phyloP scores from a whole-genome alignment of 2,888 invertebrate genomes.

The Cepaea hortensis region DNA sequence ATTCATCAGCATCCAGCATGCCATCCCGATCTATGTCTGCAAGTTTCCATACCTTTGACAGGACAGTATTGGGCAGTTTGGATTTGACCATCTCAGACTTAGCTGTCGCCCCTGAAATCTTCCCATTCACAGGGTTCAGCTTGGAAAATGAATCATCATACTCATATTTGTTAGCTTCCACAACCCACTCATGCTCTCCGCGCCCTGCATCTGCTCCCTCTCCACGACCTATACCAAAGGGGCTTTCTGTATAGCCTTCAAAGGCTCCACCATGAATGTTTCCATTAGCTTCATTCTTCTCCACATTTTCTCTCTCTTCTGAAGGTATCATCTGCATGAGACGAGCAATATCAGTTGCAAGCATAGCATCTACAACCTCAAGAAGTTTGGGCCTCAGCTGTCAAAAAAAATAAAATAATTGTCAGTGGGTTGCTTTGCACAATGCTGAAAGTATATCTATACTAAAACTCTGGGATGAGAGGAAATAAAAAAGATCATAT shows the following conservation, averaged over 20 bases:
- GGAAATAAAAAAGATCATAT: too few species aligned
- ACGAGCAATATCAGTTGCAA: conserved; percentile 94
- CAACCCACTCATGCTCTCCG: conserved; percentile 98
- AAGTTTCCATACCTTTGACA: conserved; percentile 97
- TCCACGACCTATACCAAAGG: conserved; percentile 74
- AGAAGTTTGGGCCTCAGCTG: conserved; percentile 89
- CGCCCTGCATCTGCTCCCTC: conserved; percentile 97
- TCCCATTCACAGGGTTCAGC: conserved; percentile 90
- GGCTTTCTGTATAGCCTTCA: conserved; percentile 81
- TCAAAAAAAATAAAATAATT: not conserved
- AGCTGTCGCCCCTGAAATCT: conserved; percentile 90
- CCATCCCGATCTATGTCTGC: conserved; percentile 97
- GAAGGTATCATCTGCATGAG: conserved; percentile 98
- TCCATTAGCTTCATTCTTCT: conserved; percentile 51
- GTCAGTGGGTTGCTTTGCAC: not conserved
- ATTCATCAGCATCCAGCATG: conserved; percentile 96
- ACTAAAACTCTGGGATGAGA: too few species aligned
- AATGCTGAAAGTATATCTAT: not conserved
- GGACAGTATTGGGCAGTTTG: conserved; percentile 96
- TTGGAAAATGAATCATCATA: conserved; percentile 84
- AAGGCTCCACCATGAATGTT: conserved; percentile 89
- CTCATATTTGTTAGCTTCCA: conserved; percentile 89
- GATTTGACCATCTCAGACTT: conserved; percentile 96
- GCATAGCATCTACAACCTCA: conserved; percentile 96
- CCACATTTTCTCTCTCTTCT: conserved; percentile 80